Conservation (phyloP, 2,888 invertebrate genomes). For the Drosophila seclusa region DNA sequence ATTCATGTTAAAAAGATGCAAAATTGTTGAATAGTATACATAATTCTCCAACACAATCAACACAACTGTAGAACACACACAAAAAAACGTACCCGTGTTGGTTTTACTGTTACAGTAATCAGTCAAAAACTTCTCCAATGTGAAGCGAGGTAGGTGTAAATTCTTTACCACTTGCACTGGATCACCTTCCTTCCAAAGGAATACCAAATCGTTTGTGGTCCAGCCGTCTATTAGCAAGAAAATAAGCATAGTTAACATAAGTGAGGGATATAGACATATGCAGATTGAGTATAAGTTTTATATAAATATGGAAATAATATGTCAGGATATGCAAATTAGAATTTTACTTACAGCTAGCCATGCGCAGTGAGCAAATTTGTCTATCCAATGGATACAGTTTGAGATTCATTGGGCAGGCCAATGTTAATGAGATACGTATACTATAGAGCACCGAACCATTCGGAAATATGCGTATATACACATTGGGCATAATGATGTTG, state of each 20-base stretch:
- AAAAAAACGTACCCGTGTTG: slow-evolving; percentile 91
- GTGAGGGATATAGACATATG: background rate
- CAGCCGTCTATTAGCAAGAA: slow-evolving; percentile 91
- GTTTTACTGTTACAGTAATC: slow-evolving; percentile 99
- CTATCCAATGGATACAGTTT: slow-evolving; percentile 98
- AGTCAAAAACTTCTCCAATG: slow-evolving; percentile 96
- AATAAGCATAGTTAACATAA: background rate
- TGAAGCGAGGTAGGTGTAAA: slow-evolving; percentile 96
- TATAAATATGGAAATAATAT: background rate
- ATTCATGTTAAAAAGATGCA: slow-evolving; percentile 11
- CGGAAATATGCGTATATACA: slow-evolving; percentile 98
- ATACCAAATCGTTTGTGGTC: slow-evolving; percentile 98
- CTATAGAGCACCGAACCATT: slow-evolving; percentile 98
- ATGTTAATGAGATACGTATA: slow-evolving; percentile 97
- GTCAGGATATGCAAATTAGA: background rate
- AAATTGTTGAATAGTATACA: slow-evolving; percentile 14
- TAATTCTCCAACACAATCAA: slow-evolving; percentile 47
- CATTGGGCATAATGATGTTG: slow-evolving; percentile 98
- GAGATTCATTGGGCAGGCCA: slow-evolving; percentile 98
- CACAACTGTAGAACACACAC: slow-evolving; percentile 34
- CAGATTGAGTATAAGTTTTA: background rate
- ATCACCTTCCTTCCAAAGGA: slow-evolving; percentile 97
- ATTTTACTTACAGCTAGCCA: slow-evolving; percentile 96
- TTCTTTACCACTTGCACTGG: slow-evolving; percentile 98
- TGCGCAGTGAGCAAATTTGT: slow-evolving; percentile 96